These are phyloP conservation scores for Pachyramphus minor DNA, from an alignment of 2,113 vertebrate species.

Conservation along the genomic window DNA sequence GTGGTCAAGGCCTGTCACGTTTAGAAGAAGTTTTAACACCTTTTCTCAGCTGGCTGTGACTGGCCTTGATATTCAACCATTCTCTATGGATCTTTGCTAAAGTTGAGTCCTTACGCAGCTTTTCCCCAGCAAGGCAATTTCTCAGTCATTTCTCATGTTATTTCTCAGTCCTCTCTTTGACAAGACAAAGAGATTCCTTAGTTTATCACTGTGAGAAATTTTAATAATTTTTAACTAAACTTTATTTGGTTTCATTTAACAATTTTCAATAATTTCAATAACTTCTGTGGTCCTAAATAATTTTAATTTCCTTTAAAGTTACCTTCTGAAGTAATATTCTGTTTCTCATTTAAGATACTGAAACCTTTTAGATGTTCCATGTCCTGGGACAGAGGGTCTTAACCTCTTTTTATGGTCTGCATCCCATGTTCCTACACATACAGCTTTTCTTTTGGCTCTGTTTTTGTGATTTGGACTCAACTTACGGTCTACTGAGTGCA, in stretches of 20 bases:
- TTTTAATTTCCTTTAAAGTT: background rate
- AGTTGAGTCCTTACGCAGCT: background rate
- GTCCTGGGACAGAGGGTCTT: background rate
- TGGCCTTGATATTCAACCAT: background rate
- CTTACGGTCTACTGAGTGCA: background rate
- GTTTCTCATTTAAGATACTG: background rate
- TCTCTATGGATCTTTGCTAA: background rate
- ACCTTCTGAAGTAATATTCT: background rate
- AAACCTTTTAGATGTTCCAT: background rate
- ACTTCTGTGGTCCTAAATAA: background rate
- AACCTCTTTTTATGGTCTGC: background rate
- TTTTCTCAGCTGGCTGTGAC: background rate
- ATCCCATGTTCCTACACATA: background rate
- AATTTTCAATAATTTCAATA: background rate
- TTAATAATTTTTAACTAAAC: background rate
- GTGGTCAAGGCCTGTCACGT: background rate
- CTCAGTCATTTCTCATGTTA: background rate
- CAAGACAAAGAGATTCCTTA: background rate
- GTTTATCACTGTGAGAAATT: background rate
- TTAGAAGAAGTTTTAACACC: background rate
- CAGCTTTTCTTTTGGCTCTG: background rate
- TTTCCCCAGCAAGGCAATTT: background rate
- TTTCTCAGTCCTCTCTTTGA: background rate
- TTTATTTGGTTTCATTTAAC: background rate
- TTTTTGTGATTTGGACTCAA: background rate